Evolutionary conservation across 1,140 invertebrate species (phyloP).

Genomic region (Ceratitis capitata): DNA sequence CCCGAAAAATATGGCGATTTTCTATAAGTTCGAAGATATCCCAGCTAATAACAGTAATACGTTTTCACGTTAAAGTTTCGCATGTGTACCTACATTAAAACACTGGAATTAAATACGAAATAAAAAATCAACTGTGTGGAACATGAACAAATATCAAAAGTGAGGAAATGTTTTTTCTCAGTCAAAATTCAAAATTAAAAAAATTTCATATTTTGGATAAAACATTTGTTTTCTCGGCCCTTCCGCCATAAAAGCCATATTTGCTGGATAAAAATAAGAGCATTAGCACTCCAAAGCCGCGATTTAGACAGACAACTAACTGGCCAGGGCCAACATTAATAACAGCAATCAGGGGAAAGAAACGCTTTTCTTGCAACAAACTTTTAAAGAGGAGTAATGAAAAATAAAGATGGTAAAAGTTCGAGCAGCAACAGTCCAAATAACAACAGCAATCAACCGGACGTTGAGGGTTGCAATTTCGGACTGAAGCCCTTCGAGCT

Average conservation of each 20-base stretch:
- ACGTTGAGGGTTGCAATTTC: constrained; percentile 1
- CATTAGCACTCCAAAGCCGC: not conserved
- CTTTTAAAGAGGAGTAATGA: not conserved
- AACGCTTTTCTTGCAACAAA: not conserved
- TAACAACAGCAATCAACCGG: not conserved
- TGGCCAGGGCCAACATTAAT: too few relatives aligned
- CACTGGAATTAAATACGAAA: too few relatives aligned
- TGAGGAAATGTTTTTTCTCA: not conserved
- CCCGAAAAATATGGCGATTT: too few relatives aligned
- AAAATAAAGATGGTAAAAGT: constrained; percentile 4
- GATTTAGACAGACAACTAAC: not conserved
- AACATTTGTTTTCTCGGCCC: not conserved
- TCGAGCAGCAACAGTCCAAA: not conserved
- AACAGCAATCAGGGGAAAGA: not conserved
- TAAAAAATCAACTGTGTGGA: not conserved
- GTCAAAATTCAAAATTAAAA: constrained; percentile 34
- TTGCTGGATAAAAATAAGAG: not conserved
- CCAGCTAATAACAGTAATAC: too few relatives aligned
- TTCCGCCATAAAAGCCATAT: not conserved
- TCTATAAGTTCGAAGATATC: too few relatives aligned
- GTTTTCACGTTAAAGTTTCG: too few relatives aligned
- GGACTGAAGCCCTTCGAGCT: constrained; percentile 1
- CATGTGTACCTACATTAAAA: too few relatives aligned
- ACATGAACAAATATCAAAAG: not conserved
- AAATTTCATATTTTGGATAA: not conserved